Conservation (phyloP, 2,113 vertebrate species). For the Percina caprodes region DNA sequence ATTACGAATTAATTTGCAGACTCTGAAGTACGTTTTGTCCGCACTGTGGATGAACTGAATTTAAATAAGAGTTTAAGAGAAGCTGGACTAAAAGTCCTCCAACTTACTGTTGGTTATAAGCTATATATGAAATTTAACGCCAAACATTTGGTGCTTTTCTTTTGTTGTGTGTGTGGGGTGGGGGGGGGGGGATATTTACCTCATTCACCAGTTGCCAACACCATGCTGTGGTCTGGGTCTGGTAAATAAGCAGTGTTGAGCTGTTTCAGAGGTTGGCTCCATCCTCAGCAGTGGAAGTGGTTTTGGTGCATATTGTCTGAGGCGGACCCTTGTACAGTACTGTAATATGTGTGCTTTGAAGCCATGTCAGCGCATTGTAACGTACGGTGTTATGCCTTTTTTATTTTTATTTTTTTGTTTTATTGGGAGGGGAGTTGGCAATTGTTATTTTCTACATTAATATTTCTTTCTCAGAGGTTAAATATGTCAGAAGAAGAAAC, state of each 20-base stretch:
- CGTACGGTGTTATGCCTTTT: conserved; percentile 78
- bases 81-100: conserved; percentile 53
- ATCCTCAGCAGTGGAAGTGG: conserved; percentile 69
- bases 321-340: conserved; percentile 83
- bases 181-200: conserved; percentile 66
- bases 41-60: neutral
- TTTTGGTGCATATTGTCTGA: conserved; percentile 76
- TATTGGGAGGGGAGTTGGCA: conserved; percentile 58
- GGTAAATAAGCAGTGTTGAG: conserved; percentile 70
- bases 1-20: conserved; percentile 18
- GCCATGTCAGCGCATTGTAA: conserved; percentile 80
- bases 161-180: conserved; percentile 19
- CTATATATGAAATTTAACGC: conserved; percentile 60
- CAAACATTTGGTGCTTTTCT: conserved; percentile 76
- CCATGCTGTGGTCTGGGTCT: conserved; percentile 50
- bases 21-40: conserved; percentile 34
- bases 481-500: conserved; percentile 73
- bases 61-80: conserved; percentile 15
- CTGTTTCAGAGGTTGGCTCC: conserved; percentile 70
- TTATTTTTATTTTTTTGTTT: conserved; percentile 43
- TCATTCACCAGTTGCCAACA: conserved; percentile 72
- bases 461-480: conserved; percentile 75
- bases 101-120: conserved; percentile 66
- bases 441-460: conserved; percentile 79
- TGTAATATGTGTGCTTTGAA: conserved; percentile 81